Conservation (phyloP, 1,140 invertebrate species). For the Babylonia areolata region DNA sequence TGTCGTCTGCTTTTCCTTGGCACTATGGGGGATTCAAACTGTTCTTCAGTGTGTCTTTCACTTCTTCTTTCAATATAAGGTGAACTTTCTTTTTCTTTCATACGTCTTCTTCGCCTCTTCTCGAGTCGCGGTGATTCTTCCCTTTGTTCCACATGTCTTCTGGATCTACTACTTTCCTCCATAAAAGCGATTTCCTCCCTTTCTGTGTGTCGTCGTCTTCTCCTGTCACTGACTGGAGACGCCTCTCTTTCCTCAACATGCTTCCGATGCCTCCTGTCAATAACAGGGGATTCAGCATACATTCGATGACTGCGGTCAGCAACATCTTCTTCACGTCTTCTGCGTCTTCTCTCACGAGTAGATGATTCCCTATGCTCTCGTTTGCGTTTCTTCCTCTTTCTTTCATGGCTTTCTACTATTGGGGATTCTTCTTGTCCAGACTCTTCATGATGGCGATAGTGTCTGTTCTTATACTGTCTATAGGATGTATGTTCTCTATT, state of each 20-base stretch:
- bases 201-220: not conserved
- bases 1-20: not conserved
- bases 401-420: not conserved
- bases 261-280: not conserved
- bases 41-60: not conserved
- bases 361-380: not conserved
- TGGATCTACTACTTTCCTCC: not conserved
- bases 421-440: not conserved
- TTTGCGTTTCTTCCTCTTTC: not conserved
- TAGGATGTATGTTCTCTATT: conserved; percentile 21
- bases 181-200: not conserved
- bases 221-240: conserved; percentile 14
- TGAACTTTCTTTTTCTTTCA: not conserved
- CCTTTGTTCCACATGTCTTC: not conserved
- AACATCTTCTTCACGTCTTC: not conserved
- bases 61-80: not conserved
- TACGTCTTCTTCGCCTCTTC: not conserved
- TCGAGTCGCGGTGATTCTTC: not conserved
- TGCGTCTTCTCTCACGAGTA: not conserved
- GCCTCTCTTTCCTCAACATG: conserved; percentile 3
- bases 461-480: not conserved
- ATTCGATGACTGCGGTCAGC: not conserved
- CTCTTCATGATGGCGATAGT: conserved; percentile 20
- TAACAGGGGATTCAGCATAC: not conserved
- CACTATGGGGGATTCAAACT: not conserved